phyloP scores from a whole-genome alignment of 2,113 vertebrate species.

The Alouatta palliata region DNA sequence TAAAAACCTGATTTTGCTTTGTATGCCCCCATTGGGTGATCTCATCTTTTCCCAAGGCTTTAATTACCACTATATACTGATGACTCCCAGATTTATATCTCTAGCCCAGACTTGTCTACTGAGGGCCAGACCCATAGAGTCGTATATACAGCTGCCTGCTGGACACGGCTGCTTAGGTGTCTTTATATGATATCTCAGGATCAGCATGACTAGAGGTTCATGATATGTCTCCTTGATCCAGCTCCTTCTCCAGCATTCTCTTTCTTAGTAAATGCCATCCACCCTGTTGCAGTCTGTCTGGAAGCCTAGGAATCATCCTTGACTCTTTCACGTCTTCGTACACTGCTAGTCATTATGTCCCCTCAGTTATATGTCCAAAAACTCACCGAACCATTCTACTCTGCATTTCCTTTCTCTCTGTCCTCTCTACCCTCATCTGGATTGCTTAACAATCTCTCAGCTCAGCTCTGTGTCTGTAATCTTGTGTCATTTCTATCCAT shows the following conservation, averaged over 20 bases:
- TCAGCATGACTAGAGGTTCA: background rate
- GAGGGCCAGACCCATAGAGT: background rate
- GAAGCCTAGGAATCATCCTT: background rate
- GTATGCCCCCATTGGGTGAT: conserved; percentile 43
- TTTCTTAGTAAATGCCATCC: background rate
- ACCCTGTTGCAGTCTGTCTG: background rate
- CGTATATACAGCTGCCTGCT: background rate
- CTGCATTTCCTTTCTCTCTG: background rate
- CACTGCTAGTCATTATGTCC: background rate
- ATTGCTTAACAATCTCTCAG: background rate
- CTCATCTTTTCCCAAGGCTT: conserved; percentile 53
- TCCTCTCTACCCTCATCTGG: background rate
- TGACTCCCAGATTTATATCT: background rate
- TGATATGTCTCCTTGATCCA: background rate
- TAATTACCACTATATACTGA: conserved; percentile 57
- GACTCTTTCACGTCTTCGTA: background rate
- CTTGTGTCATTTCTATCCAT: background rate
- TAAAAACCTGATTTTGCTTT: conserved; percentile 2
- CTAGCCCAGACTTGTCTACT: conserved; percentile 63
- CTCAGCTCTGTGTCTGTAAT: background rate
- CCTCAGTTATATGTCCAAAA: background rate
- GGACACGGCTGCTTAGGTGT: background rate
- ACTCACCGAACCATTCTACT: background rate
- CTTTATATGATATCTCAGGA: background rate
- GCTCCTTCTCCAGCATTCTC: background rate